Base-by-base conservation (phyloP, 1,140 invertebrate genomes). In the Leptonema lineaticorne region DNA sequence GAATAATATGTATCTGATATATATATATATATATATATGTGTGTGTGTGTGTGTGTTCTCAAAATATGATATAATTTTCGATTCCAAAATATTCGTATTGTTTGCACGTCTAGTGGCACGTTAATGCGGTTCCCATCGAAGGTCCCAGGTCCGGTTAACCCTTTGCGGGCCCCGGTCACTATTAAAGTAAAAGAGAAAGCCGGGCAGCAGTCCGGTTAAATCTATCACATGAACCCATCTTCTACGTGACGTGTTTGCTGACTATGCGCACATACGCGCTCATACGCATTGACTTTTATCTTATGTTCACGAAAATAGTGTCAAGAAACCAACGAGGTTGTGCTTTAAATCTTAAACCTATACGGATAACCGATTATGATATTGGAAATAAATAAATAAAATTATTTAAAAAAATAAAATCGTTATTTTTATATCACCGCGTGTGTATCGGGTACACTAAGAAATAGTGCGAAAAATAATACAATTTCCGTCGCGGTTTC, bases 221-320 rank as follows among this genome's bases (percentile, higher is more conserved):
- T 69, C 67, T 60, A 71, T 71, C 69, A 71, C 69, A 66, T 57
- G 69, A 68, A 71, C 66, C 66, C 65, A 71, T 71, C 67, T 71
- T 71, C 66, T 71, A 71, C 69, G 69, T 71, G 69, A 71, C 62
- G 62, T 26, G 69, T 71, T 56, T 71, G 53, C 65, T 30, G 69
- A 70, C 30, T 45, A 58, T 37, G 37, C 16, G 2, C 5, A 45
- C 22, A n/a, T n/a, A n/a, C n/a, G n/a, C n/a, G n/a, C n/a, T n/a
- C n/a, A n/a, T n/a, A n/a, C n/a, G n/a, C n/a, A n/a, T n/a, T n/a
- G n/a, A n/a, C n/a, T n/a, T n/a, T n/a, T n/a, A n/a, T n/a, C n/a
- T n/a, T n/a, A n/a, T n/a, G n/a, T n/a, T n/a, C n/a, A n/a, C 9
- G 37, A 46, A 68, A 22, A n/a, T n/a, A n/a, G n/a, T n/a, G n/a